Conservation (phyloP, 2,113 vertebrate genomes). For the Proteles cristata region DNA sequence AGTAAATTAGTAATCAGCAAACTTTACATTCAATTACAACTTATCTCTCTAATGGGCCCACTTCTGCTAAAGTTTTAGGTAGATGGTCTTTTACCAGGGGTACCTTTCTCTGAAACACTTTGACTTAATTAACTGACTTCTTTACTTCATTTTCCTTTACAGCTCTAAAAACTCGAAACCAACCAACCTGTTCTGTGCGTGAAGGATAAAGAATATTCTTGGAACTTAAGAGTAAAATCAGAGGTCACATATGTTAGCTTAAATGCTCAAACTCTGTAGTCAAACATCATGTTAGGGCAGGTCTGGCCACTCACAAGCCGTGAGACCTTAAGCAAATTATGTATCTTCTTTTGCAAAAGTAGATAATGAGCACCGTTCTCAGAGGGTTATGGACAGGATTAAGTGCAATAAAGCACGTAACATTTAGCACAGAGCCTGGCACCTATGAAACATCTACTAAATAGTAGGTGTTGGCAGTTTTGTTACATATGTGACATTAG, state of each 20-base stretch:
- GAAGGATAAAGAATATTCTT: neutral
- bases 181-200: neutral
- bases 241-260: neutral
- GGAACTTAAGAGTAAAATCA: neutral
- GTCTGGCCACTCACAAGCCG: neutral
- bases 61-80: neutral
- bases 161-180: neutral
- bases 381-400: neutral
- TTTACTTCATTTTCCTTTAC: neutral
- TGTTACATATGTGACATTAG: neutral
- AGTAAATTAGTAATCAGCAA: neutral
- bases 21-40: neutral
- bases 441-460: neutral
- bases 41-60: neutral
- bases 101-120: neutral
- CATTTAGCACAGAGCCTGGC: neutral
- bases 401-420: neutral
- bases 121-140: neutral
- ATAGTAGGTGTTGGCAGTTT: neutral
- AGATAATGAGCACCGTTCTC: neutral
- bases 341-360: conserved; percentile 25
- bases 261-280: neutral
- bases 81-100: neutral
- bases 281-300: neutral
- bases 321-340: neutral